These are phyloP conservation scores for Mythimna vitellina DNA, from an alignment of 2,888 invertebrate genomes.

Conservation along the genomic window DNA sequence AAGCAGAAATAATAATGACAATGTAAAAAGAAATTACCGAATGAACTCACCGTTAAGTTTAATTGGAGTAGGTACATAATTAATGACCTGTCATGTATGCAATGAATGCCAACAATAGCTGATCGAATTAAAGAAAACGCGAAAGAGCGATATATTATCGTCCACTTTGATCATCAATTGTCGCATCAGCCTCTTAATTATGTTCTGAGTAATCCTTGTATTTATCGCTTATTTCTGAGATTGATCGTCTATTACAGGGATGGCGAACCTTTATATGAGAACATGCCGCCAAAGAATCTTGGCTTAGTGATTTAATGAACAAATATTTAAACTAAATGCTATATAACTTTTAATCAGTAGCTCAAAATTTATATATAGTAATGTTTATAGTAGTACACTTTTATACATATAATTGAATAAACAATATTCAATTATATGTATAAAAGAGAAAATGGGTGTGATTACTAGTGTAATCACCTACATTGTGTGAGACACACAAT, in stretches of 20 bases:
- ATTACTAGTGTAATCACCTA: too few relatives aligned
- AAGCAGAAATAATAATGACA: neutral
- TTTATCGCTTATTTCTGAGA: slow-evolving; percentile 3
- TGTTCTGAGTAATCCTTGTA: slow-evolving; percentile 34
- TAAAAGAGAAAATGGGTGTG: too few relatives aligned
- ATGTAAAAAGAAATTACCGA: neutral
- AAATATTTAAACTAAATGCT: too few relatives aligned
- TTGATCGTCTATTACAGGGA: neutral
- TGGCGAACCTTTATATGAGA: too few relatives aligned
- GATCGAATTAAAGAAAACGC: slow-evolving; percentile 46
- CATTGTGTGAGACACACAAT: too few relatives aligned
- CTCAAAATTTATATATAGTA: too few relatives aligned
- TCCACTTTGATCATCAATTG: slow-evolving; percentile 17
- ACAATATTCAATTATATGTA: too few relatives aligned
- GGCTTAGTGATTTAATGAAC: too few relatives aligned
- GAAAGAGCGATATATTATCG: slow-evolving; percentile 54
- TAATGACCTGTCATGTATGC: slow-evolving; percentile 14
- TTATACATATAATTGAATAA: too few relatives aligned
- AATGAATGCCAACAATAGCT: slow-evolving; percentile 48
- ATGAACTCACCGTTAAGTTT: neutral
- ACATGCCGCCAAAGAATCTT: too few relatives aligned
- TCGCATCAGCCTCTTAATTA: slow-evolving; percentile 31
- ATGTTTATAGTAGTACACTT: too few relatives aligned
- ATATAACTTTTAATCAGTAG: too few relatives aligned
- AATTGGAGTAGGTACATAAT: neutral